Base-by-base conservation (phyloP, 2,888 invertebrate genomes). In the Strigamia transsilvanica region DNA sequence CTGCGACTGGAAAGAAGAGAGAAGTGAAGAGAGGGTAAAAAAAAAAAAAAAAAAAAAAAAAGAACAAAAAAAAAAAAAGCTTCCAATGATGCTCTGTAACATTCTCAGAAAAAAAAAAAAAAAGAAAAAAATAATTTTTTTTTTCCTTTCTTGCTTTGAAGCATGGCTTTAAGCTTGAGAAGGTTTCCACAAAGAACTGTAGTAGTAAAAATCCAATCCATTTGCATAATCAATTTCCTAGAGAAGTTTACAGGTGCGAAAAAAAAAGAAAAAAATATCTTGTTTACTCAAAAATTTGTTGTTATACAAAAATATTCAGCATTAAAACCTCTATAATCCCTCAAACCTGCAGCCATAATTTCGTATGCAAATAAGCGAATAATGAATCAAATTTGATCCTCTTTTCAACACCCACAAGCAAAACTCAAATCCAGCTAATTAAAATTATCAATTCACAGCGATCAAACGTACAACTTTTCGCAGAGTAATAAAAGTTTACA, bases 161-260 rank as follows among this genome's bases (percentile, higher is more conserved):
- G 61, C 61, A 61, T 61, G 61, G 61, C 61, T 61, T 61, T 61
- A 61, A 61, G 61, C 61, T 61, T 21, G 61, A 61, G 61, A 61
- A 61, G 61, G 61, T 61, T 61, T 61, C 18, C 21, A 18, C 61
- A 61, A n/a, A 61, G 21, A 61, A 21, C 13, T 15, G 15, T 56
- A 61, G 61, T 61, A 61, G 61, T 61, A 61, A 61, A 61, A 61
- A 61, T 61, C 61, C 61, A 61, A 61, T 61, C 61, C 61, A 61
- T 61, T 61, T 61, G 61, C 61, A 61, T 61, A 61, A 61, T 61
- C 61, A 61, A 61, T 61, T 61, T 61, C 61, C 61, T 23, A 61
- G 61, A 23, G 23, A 61, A 61, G 61, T 61, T 61, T 61, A 61
- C 61, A 61, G 61, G 61, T 61, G 61, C 23, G 61, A 61, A 27